Base-by-base conservation (phyloP, 1,140 invertebrate genomes). In the Zaprionus inermis region DNA sequence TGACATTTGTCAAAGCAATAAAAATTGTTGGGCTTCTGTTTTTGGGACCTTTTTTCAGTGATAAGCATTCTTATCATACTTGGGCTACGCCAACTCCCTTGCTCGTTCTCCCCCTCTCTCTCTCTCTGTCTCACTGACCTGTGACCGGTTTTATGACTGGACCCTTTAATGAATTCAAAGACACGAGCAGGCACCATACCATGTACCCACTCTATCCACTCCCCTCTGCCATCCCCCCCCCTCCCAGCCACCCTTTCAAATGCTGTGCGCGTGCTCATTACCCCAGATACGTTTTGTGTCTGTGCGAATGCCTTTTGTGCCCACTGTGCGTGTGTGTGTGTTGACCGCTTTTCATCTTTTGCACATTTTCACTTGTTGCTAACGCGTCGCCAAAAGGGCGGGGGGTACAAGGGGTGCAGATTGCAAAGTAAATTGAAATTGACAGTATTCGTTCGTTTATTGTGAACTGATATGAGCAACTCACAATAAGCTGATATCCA, bases 1-100 rank as follows among this genome's bases (percentile, higher is more conserved):
- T 9, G 60, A 63, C 83, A 89, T 88, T 88, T 89, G 79, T 88
- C 85, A 84, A 90, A 89, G 84, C 69, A 84, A 89, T 88, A 81
- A 89, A 89, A 80, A 90, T 90, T 78, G 74, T 73, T 90, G 67
- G 74, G 84, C 85, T 90, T 64, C 72, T 74, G 71, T 78, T 73
- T 54, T 28, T 28, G 24, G 68, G 22, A 60, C 57, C 63, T 55
- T 76, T 73, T 76, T 73, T 51, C 24, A 5, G 24, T 71, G 74
- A 72, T 76, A 76, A 76, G 61, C 61, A 76, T 72, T 72, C 68
- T 76, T 76, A 76, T 76, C 68, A 76, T 66, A 55, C 38, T 72
- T 38, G 49, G 38, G 32, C 59, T 38, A 55, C 54, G 52, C 41
- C 51, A 72, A 68, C 38, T 18, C n/a, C 57, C 54, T 75, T 60